Percentiles rank a stretch among this genome's conserved stretches.
Conservation (phyloP, 2,888 invertebrate species). For the Eupithecia subfuscata region DNA sequence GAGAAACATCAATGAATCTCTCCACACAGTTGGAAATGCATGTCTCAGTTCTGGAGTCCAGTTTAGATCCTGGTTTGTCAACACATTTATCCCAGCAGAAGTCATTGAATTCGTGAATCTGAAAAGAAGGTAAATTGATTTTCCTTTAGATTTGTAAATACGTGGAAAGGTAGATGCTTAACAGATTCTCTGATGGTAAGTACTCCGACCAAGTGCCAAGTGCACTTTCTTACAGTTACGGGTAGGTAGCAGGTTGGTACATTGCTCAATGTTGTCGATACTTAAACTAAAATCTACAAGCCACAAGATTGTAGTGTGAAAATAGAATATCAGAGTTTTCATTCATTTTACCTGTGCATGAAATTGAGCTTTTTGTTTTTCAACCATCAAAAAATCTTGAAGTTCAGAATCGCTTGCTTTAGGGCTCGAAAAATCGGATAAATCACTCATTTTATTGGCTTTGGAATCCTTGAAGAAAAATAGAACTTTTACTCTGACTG, state of each 20-base stretch:
- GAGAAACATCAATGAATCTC: conserved; percentile 95
- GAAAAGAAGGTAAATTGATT: conserved; percentile 44
- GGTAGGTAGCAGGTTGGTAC: background rate
- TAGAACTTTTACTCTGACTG: background rate
- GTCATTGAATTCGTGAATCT: conserved; percentile 97
- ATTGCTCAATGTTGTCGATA: background rate
- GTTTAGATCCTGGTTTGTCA: conserved; percentile 93
- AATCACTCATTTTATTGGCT: conserved; percentile 63
- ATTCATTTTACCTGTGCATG: conserved; percentile 89
- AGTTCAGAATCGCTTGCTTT: conserved; percentile 88
- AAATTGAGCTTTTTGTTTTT: conserved; percentile 95
- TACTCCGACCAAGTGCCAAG: background rate
- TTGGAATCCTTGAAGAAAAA: background rate
- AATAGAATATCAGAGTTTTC: background rate
- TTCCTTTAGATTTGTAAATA: background rate
- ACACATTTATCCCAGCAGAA: conserved; percentile 98
- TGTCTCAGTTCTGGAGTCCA: conserved; percentile 94
- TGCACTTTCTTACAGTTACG: background rate
- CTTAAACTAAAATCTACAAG: background rate
- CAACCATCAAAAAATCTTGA: conserved; percentile 92
- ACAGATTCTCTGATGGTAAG: background rate
- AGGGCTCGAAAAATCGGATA: conserved; percentile 69
- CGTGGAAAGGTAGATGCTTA: background rate
- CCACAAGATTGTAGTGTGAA: background rate
- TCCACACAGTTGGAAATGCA: conserved; percentile 97